Conservation (phyloP, 2,888 invertebrate genomes). For the Epirrita christyi region DNA sequence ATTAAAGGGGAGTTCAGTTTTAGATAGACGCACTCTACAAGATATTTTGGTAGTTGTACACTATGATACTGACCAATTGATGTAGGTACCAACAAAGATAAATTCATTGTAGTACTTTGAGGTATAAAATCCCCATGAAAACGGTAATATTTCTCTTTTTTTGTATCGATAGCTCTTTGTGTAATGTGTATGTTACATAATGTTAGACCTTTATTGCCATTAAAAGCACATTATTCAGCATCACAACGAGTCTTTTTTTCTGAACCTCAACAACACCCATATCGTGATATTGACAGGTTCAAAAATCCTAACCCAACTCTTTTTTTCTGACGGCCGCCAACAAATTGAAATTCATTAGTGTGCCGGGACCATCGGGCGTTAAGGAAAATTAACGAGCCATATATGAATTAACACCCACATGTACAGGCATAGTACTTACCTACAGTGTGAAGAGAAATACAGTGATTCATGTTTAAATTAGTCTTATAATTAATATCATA, state of each 20-base stretch:
- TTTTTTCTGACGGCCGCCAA: constrained; percentile 64
- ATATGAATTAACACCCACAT: constrained; percentile 78
- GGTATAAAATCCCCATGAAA: too few species aligned
- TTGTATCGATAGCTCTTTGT: too few species aligned
- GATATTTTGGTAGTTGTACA: too few species aligned
- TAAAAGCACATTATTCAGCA: constrained; percentile 27
- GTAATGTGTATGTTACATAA: neutral
- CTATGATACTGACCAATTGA: too few species aligned
- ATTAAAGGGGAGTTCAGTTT: too few species aligned
- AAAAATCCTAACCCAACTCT: constrained; percentile 48
- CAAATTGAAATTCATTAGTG: constrained; percentile 83
- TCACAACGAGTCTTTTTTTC: constrained; percentile 7
- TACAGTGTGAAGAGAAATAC: constrained; percentile 12
- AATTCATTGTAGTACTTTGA: too few species aligned
- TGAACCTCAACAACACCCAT: constrained; percentile 35
- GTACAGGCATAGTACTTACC: constrained; percentile 20
- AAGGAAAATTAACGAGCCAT: constrained; percentile 80
- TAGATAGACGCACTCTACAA: too few species aligned
- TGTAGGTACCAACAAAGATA: too few species aligned
- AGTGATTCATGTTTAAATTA: constrained; percentile 7
- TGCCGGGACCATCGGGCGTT: constrained; percentile 67
- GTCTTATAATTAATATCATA: neutral
- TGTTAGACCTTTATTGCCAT: neutral
- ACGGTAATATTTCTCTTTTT: too few species aligned
- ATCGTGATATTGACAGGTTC: constrained; percentile 37